These are phyloP conservation scores for Dipodomys stephensi DNA, from an alignment of 2,113 vertebrate genomes.

Conservation along the genomic window DNA sequence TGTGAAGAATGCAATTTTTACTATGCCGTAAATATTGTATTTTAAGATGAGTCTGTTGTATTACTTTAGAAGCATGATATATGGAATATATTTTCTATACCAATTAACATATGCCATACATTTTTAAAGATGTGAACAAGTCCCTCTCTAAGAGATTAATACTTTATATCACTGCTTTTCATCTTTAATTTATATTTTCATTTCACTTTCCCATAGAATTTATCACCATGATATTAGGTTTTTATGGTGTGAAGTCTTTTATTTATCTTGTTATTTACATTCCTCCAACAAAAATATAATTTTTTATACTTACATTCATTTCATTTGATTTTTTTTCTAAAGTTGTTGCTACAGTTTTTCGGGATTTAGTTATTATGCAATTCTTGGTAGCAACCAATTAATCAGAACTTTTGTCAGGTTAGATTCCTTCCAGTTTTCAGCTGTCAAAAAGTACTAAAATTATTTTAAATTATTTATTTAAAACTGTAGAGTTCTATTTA, in stretches of 20 bases:
- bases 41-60: neutral
- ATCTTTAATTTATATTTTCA: conserved; percentile 6
- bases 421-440: neutral
- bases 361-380: neutral
- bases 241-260: neutral
- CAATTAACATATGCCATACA: neutral
- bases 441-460: neutral
- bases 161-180: neutral
- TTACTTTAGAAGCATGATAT: neutral
- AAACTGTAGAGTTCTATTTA: neutral
- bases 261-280: neutral
- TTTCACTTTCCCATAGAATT: neutral
- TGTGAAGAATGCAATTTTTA: neutral
- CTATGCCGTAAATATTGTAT: neutral
- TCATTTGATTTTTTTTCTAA: neutral
- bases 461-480: neutral
- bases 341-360: neutral
- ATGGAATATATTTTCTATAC: neutral
- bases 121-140: neutral
- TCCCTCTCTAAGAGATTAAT: neutral
- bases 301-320: neutral
- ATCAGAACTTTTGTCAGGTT: neutral
- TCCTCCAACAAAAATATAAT: neutral
- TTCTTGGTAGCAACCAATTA: neutral
- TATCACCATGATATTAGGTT: neutral